Evolutionary conservation across 2,888 invertebrate species (phyloP).

Genomic region (Tiliacea aurago): DNA sequence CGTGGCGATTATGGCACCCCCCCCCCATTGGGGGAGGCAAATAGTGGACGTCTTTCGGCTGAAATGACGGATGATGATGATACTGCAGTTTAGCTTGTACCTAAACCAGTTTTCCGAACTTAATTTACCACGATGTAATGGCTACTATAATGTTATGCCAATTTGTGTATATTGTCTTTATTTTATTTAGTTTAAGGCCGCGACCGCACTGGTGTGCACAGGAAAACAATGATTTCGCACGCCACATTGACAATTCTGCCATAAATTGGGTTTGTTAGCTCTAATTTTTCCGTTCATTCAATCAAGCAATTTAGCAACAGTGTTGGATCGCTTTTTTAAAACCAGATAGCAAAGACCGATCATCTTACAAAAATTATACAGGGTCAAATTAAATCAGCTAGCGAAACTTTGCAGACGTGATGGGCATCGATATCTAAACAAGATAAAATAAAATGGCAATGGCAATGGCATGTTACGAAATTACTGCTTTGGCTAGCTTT

Average conservation of each 20-base stretch:
- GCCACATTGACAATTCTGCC: conserved; percentile 19
- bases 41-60: too few species aligned
- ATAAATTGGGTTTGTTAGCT: conserved; percentile 20
- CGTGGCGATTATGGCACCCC: too few species aligned
- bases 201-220: not conserved
- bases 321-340: not conserved
- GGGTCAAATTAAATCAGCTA: too few species aligned
- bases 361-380: too few species aligned
- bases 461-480: too few species aligned
- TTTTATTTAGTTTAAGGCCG: conserved; percentile 44
- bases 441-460: too few species aligned
- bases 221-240: conserved; percentile 28
- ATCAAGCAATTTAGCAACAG: not conserved
- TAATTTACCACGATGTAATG: conserved; percentile 6
- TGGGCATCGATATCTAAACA: too few species aligned
- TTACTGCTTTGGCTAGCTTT: too few species aligned
- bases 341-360: not conserved
- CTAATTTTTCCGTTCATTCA: conserved; percentile 15
- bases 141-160: conserved; percentile 19
- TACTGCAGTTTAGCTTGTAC: too few species aligned
- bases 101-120: not conserved
- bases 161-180: conserved; percentile 34
- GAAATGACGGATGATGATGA: too few species aligned
- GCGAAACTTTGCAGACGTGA: too few species aligned
- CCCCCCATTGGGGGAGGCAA: too few species aligned